A percentile compares a stretch with the other conserved stretches of the same genome.
Evolutionary conservation across 2,797 vertebrate species (phyloP).

Genomic region (Manis javanica): DNA sequence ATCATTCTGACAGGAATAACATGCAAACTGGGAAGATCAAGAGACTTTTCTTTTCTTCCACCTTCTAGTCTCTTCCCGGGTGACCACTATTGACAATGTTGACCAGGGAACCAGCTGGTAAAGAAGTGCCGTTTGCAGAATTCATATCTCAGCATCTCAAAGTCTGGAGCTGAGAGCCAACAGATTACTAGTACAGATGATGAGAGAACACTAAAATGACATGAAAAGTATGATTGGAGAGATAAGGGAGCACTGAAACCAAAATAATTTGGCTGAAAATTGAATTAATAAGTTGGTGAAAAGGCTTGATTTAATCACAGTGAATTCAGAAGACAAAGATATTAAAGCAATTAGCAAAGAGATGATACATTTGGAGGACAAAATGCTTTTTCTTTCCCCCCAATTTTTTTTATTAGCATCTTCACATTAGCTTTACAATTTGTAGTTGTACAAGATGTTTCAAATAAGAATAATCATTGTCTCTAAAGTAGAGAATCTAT

Average conservation of each 20-base stretch:
- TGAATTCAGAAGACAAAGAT: background rate
- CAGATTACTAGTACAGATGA: background rate
- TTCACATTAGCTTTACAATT: background rate
- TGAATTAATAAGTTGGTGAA: background rate
- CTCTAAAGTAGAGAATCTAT: background rate
- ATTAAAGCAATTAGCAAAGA: background rate
- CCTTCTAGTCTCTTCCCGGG: background rate
- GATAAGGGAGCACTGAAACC: background rate
- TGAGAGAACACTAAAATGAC: background rate
- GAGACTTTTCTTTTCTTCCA: background rate
- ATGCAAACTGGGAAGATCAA: background rate
- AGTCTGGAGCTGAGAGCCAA: background rate
- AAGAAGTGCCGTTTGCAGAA: background rate
- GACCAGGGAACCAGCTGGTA: background rate
- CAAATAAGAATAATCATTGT: background rate
- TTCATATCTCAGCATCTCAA: background rate
- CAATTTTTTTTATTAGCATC: background rate
- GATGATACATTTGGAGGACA: background rate
- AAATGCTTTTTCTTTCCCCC: background rate
- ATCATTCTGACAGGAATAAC: background rate
- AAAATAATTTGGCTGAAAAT: background rate
- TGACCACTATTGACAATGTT: background rate
- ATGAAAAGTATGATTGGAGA: background rate
- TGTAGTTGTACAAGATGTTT: background rate
- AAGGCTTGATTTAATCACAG: background rate